Conservation (phyloP, 2,113 vertebrate species). For the Harpagus bidentatus region DNA sequence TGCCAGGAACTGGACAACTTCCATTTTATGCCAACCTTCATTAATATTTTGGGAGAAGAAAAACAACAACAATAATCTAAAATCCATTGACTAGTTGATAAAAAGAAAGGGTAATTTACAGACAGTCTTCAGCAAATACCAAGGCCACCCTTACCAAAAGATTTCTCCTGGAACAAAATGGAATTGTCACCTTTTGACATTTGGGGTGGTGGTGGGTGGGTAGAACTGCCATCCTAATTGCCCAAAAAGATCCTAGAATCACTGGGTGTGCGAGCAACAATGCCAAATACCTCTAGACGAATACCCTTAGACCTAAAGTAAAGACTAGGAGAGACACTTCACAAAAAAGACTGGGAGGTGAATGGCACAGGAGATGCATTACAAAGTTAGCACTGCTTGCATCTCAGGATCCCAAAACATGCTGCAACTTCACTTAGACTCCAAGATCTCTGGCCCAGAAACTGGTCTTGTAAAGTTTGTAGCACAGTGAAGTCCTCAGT, state of each 20-base stretch:
- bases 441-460: no score
- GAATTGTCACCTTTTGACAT: not conserved
- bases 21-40: not conserved
- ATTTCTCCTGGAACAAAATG: not conserved
- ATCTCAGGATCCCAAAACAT: not conserved
- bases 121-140: not conserved
- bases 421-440: not conserved
- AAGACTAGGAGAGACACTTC: not conserved
- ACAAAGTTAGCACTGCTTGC: not conserved
- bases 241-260: not conserved
- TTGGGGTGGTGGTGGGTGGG: no score
- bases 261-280: not conserved
- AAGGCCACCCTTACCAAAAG: not conserved
- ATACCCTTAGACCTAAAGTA: no score
- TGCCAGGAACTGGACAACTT: not conserved
- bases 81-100: not conserved
- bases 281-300: not conserved
- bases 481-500: not conserved
- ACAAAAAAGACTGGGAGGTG: no score
- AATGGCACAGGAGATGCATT: not conserved
- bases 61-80: not conserved
- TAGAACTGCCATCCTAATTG: no score
- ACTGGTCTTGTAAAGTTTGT: accelerated
- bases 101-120: not conserved
- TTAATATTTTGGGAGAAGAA: not conserved